Evolutionary conservation across 1,140 invertebrate genomes (phyloP).

Genomic region (Drosophila kohkoa): DNA sequence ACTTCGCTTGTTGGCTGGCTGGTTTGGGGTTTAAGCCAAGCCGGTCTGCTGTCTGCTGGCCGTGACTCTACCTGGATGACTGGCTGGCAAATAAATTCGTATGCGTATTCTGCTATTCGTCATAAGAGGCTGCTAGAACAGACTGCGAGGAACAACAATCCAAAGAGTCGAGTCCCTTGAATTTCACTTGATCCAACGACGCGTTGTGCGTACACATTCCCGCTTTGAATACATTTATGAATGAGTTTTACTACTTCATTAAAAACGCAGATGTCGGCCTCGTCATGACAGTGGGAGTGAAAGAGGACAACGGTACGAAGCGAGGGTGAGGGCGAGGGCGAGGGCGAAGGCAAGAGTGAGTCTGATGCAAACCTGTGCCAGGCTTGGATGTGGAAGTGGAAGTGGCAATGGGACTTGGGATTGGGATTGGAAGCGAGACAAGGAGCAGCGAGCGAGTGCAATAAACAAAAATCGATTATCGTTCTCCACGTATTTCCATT

Average conservation of each 20-base stretch:
- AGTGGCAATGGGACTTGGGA: constrained; percentile 17
- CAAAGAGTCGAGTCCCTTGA: constrained; percentile 31
- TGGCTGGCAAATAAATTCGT: constrained; percentile 31
- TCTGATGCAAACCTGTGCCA: constrained; percentile 7
- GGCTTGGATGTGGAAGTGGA: not conserved
- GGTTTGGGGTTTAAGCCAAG: constrained; percentile 33
- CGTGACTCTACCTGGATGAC: constrained; percentile 39
- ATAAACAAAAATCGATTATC: constrained; percentile 85
- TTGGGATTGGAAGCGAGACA: constrained; percentile 58
- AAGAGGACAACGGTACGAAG: constrained; percentile 28
- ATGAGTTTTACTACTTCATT: constrained; percentile 85
- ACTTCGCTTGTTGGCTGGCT: not conserved
- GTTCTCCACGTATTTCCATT: constrained; percentile 78
- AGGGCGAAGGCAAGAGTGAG: constrained; percentile 14
- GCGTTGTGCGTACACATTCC: constrained; percentile 57
- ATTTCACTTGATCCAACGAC: constrained; percentile 55
- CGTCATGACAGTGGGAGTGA: constrained; percentile 53
- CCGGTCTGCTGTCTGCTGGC: constrained; percentile 35
- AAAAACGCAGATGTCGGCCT: constrained; percentile 61
- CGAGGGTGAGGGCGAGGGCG: constrained; percentile 2
- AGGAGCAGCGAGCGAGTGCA: constrained; percentile 63
- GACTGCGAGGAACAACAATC: not conserved
- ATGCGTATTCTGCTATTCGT: constrained; percentile 74
- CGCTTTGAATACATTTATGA: constrained; percentile 81
- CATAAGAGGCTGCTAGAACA: constrained; percentile 65